Evolutionary conservation across 2,888 invertebrate genomes (phyloP).

Genomic region (Meteorus cinctellus): DNA sequence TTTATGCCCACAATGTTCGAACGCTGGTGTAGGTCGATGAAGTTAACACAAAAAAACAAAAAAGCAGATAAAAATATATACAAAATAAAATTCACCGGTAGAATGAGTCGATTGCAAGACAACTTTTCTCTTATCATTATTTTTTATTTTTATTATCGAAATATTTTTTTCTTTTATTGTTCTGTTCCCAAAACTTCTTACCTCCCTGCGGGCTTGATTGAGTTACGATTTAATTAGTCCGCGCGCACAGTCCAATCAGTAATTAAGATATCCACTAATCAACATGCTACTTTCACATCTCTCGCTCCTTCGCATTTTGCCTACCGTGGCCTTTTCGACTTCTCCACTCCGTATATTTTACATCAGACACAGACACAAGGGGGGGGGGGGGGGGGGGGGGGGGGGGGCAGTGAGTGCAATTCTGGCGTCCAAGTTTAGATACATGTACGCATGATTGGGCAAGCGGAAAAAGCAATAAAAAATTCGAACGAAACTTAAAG

Average conservation of each 20-base stretch:
- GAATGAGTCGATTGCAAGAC: slow-evolving; percentile 9
- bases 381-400: not conserved
- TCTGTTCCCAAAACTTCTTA: slow-evolving; percentile 4
- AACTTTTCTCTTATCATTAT: no score
- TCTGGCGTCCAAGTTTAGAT: no score
- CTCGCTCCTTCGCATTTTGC: slow-evolving; percentile 26
- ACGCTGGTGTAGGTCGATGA: slow-evolving; percentile 5
- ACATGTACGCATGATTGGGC: no score
- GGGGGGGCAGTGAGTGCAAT: no score
- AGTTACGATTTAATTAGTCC: slow-evolving; percentile 72
- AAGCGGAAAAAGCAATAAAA: not conserved
- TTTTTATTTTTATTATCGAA: not conserved
- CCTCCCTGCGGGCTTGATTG: slow-evolving; percentile 59
- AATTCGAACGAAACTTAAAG: not conserved
- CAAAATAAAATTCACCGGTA: not conserved
- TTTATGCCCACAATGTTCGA: slow-evolving; percentile 21
- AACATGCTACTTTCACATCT: slow-evolving; percentile 53
- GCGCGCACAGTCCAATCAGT: slow-evolving; percentile 64
- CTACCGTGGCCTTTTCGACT: not conserved
- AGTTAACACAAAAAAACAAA: not conserved
- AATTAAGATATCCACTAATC: slow-evolving; percentile 71
- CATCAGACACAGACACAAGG: not conserved
- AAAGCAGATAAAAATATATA: not conserved
- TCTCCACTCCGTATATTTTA: slow-evolving; percentile 10
- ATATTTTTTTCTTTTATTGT: not conserved